Evolutionary conservation across 2,113 vertebrate species (phyloP).

Genomic region (Chlamydotis undulata): DNA sequence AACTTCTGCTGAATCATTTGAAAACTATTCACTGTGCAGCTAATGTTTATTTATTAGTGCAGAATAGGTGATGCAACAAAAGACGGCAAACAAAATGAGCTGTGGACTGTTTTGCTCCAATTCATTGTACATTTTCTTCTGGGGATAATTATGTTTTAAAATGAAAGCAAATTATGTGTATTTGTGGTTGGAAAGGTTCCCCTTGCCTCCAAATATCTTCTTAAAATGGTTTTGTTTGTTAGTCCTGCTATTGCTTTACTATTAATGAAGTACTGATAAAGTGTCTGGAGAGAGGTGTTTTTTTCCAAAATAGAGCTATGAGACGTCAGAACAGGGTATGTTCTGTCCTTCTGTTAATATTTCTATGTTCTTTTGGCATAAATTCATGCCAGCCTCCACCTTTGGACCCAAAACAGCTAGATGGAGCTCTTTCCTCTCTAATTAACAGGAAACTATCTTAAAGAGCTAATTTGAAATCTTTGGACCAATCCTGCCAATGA

Average conservation of each 20-base stretch:
- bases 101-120: background rate
- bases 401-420: slow-evolving; percentile 49
- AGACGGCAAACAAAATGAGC: background rate
- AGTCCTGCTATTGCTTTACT: background rate
- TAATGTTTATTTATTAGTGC: slow-evolving; percentile 37
- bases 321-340: background rate
- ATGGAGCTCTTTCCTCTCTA: slow-evolving; percentile 57
- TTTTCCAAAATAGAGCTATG: background rate
- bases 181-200: slow-evolving; percentile 24
- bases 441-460: background rate
- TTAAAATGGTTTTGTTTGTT: background rate
- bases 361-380: background rate
- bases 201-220: background rate
- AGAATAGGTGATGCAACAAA: slow-evolving; percentile 42
- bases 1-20: slow-evolving; percentile 23
- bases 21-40: slow-evolving; percentile 7
- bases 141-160: slow-evolving; percentile 38
- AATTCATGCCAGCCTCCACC: background rate
- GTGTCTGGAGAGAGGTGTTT: background rate
- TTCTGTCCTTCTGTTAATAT: background rate
- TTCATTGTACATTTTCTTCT: slow-evolving; percentile 33
- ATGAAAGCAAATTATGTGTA: slow-evolving; percentile 7
- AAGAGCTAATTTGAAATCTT: background rate
- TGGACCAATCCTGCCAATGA: background rate
- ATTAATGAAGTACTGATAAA: background rate